Base-by-base conservation (phyloP, 2,113 vertebrate species). In the Onychostoma macrolepis region DNA sequence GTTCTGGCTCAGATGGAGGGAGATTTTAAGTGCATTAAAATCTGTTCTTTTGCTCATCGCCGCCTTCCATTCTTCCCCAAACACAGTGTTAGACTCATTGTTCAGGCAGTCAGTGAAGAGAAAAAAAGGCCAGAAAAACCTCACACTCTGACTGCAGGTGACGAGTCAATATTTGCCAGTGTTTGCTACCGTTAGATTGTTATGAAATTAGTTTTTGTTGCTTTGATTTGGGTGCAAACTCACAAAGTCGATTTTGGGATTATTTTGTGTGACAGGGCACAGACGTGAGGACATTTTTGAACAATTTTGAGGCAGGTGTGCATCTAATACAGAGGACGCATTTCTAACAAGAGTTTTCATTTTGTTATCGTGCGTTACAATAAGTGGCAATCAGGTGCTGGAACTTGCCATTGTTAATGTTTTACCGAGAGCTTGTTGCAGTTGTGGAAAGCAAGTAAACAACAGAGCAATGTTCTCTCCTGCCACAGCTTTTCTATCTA, bases 21-120 rank as follows among this genome's bases (percentile, higher is more conserved):
- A 65, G 58, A 82, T 41, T 82, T 82, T 87, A 90, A 89, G 88
- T 90, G 91, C 92, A 91, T 92, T 92, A 91, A 93, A 91, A 90
- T 89, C 83, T 69, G 85, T 90, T 93, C 86, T 88, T 87, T 74
- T 85, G 80, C 77, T 86, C 90, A 90, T 89, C 75, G 90, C 91
- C 89, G 88, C 85, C 84, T 87, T 88, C 85, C 88, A 90, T 91
- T 91, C 84, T 87, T 85, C 43, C 88, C 90, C 67, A 91, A 93
- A 93, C 84, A 85, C 87, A 90, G 87, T 93, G 91, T 90, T 90
- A 91, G 91, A 86, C 63, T 79, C 87, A 87, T 89, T 90, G 91
- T 90, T 92, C 88, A 21, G 36, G 78, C 77, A 67, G 65, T 30
- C 36, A 21, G 63, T 17, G 26, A 43, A 78, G 63, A n/a, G 50